Base-by-base conservation (phyloP, 2,113 vertebrate genomes). In the Nothocercus nigrocapillus region DNA sequence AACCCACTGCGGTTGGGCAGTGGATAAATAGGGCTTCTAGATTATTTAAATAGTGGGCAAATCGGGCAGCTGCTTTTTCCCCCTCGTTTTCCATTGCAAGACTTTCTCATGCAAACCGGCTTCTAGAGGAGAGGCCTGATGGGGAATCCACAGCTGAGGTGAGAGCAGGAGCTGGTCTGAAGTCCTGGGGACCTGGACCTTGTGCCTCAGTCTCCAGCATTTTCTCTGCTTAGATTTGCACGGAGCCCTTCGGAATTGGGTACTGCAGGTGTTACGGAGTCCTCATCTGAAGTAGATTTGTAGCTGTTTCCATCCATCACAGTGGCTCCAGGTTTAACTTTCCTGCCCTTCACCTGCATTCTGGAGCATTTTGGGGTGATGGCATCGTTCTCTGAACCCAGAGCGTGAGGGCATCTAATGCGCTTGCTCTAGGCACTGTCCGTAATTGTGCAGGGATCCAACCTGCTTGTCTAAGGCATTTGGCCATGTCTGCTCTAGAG, bases 251-350 rank as follows among this genome's bases (percentile, higher is more conserved):
- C 4, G 19, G 42, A 3, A 1, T 1, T 4, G 34, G 78, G 42
- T 9, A 4, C 8, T 13, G 24, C n/a, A 13, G 68, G 2, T 12
- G 0, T 7, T 11, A 7, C 27, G 3, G 28, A 40, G 4, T 16
- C 9, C 13, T n/a, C 34, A 1, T 4, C 70, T 21, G 78, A 4
- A 32, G 5, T 2, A 21, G 0, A 0, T 11, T 73, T 63, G 34
- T 1, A 28, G 77, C 77, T 2, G 18, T 62, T 93, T 6, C 63
- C 74, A 2, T 19, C 70, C 56, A 4, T 53, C 16, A 30, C 1
- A 1, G 1, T 0, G 4, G 36, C 80, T 47, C 75, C 0, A 9
- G 51, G 11, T 22, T 40, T 11, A 9, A 38, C 67, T 51, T 5
- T 0, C 38, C 56, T 53, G 7, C 72, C 18, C 64, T 44, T 38